phyloP scores from a whole-genome alignment of 2,888 invertebrate species.

The Yponomeuta plumbellus region DNA sequence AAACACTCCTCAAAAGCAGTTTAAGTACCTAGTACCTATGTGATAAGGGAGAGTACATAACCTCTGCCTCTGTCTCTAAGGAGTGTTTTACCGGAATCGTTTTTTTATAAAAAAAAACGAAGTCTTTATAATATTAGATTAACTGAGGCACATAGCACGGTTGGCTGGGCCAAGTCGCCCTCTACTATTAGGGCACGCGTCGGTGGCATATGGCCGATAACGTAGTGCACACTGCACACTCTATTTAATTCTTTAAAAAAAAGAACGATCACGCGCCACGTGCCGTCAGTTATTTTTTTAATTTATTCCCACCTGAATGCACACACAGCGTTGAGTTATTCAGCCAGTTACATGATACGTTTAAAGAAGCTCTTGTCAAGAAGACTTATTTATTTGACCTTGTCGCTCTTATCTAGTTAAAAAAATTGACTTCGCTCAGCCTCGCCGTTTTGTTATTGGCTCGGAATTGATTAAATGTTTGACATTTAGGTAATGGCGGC shows the following conservation, averaged over 20 bases:
- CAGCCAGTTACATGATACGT: neutral
- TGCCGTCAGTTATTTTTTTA: constrained; percentile 47
- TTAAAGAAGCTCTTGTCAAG: neutral
- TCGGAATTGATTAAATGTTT: constrained; percentile 56
- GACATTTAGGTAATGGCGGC: constrained; percentile 63
- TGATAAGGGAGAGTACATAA: no score
- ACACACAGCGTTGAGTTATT: neutral
- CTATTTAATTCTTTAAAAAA: constrained; percentile 33
- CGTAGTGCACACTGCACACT: constrained; percentile 28
- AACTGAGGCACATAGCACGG: constrained; percentile 30
- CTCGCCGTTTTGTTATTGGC: constrained; percentile 41
- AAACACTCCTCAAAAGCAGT: no score
- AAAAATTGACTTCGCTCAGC: constrained; percentile 32
- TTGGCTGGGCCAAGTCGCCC: constrained; percentile 33
- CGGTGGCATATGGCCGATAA: constrained; percentile 65
- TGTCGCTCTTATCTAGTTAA: constrained; percentile 30
- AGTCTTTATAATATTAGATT: neutral
- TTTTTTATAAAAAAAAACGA: no score
- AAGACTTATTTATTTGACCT: constrained; percentile 7
- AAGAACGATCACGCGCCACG: constrained; percentile 40
- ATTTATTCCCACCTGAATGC: constrained; percentile 16
- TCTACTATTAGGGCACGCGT: constrained; percentile 52
- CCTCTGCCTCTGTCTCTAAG: no score
- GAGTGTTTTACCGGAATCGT: no score
- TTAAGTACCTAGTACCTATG: no score